These are phyloP conservation scores for Oligia strigilis DNA, from an alignment of 2,888 invertebrate genomes.

Conservation along the genomic window DNA sequence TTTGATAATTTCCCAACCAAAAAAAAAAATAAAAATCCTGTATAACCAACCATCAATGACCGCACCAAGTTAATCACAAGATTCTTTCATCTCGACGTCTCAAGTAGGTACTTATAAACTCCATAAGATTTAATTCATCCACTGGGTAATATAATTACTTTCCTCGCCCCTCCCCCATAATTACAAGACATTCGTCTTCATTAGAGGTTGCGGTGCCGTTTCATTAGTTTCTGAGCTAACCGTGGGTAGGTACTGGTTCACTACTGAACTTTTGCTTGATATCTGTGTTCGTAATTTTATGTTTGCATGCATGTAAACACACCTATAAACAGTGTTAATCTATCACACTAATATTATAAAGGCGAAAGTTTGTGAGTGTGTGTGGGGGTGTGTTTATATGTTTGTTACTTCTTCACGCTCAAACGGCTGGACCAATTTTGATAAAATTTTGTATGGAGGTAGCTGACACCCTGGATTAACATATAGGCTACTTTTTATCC, in stretches of 20 bases:
- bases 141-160: conserved; percentile 56
- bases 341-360: no score
- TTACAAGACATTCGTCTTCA: conserved; percentile 66
- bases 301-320: background rate
- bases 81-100: background rate
- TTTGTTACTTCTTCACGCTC: no score
- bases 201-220: conserved; percentile 55
- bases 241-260: conserved; percentile 1
- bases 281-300: background rate
- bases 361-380: no score
- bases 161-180: conserved; percentile 54
- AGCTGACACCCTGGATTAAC: no score
- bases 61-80: background rate
- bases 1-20: no score
- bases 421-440: no score
- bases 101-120: background rate
- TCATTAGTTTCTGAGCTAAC: conserved; percentile 55
- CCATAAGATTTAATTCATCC: conserved; percentile 48
- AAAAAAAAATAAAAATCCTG: no score
- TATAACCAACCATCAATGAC: no score
- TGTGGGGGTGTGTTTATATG: no score
- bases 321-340: no score
- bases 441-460: no score
- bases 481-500: no score
- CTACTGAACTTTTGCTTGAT: conserved; percentile 24